Base-by-base conservation (phyloP, 1,140 invertebrate genomes). In the Archivesica marissinica region DNA sequence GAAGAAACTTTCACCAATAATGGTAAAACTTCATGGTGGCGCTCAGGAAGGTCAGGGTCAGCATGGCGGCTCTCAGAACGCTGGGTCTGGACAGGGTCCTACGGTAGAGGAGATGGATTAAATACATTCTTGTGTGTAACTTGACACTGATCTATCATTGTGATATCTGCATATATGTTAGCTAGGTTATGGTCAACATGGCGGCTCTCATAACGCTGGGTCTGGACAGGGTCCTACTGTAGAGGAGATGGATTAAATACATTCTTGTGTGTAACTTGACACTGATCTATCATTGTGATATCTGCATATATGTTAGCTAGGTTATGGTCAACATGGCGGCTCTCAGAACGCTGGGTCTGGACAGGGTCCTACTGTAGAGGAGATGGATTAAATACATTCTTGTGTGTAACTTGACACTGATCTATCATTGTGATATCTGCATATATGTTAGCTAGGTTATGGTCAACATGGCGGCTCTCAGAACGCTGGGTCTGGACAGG, bases 1-100 rank as follows among this genome's bases (percentile, higher is more conserved):
- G 84, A 86, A 87, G 50, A 70, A 93, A 20, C 93, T 91, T 38
- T 30, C 28, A 6, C 59, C 11, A 38, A 38, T 15, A 64, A 38
- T 64, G 25, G 25, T 15, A 38, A 20, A 3, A 52, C 4, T 52
- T 52, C 23, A 52, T 52, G 93, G 91, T n/a, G 85, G 75, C n/a
- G 20, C 33, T 20, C 28, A 47, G 0, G 64, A 81, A 52, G 33
- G 44, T 17, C 39, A 50, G 7, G 25, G 54, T 7, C 54, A 59
- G n/a, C 23, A 54, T 54, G 50, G 50, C 20, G 50, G 50, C 23
- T 54, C 50, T 20, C 7, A 54, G 7, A 54, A 54, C 50, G 50
- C 50, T 4, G 50, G 50, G 7, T n/a, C 15, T 64, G 28, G 9
- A 33, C 61, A 30, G n/a, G 25, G 61, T 30, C 25, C 11, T 3